Evolutionary conservation across 2,888 invertebrate genomes (phyloP), one percentile per base, ranked within the genome.

Genomic region (Stenotaenia linearis): DNA sequence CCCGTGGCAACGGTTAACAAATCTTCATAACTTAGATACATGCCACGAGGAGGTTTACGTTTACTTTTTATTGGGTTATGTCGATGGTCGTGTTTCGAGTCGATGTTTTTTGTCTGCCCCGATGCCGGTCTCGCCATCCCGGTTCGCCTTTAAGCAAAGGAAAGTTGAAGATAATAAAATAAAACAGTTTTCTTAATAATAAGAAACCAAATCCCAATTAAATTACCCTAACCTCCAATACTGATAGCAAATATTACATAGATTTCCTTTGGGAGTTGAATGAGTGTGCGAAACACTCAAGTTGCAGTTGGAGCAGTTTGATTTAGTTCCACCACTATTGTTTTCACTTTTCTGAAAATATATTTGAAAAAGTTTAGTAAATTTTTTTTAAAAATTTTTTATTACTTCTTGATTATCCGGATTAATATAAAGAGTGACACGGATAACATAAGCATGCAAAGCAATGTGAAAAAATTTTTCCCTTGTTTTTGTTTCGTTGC

Each of bases 11-110:
- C 91, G 84, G 94, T 92, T 83, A 95, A 92, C 87, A 98, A 91
- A 90, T 97, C 97, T 88, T 97, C 97, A 88, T 96, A 94, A 90
- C 96, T 96, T 89, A 98, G 94, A 90, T 95, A 95, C 93, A 98
- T 96, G 88, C 97, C 97, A 85, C 94, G 92, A 81, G 97, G 97
- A 84, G 97, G 94, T 87, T 94, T 94, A 86, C 96, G 92, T 85
- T 90, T 89, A 79, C 82, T 83, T 78, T 83, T 80, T 18, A 82
- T 50, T 32, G 82, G 82, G 80, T 83, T 80, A 81, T 84, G 81
- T 79, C 85, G 81, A 78, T 81, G 9, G 83, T 83, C n/a, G 82
- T 83, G 78, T 82, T 80, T 74, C 81, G 37, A 18, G 79, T 80
- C 18, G 81, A 81, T 21, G 84, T 84, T 45, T 84, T 84, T 83